These are phyloP conservation scores for Isoperla grammatica DNA, from an alignment of 2,888 invertebrate species.

Conservation along the genomic window DNA sequence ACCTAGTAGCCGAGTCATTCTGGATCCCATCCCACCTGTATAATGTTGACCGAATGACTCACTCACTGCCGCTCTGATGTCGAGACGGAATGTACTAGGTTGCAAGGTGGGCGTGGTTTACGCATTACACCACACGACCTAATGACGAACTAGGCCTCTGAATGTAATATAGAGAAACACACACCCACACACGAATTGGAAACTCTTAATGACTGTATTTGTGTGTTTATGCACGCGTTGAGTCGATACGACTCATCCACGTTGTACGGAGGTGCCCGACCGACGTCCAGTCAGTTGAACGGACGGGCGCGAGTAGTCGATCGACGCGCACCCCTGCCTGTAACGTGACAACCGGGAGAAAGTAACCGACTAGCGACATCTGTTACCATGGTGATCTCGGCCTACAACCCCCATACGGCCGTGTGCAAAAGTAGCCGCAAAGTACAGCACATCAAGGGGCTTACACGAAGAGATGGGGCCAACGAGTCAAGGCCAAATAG, in stretches of 20 bases:
- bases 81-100: too few relatives aligned
- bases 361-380: too few relatives aligned
- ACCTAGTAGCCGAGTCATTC: too few relatives aligned
- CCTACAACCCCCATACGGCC: conserved; percentile 1
- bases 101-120: too few relatives aligned
- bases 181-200: too few relatives aligned
- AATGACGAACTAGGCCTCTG: too few relatives aligned
- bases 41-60: too few relatives aligned
- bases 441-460: not conserved
- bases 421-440: not conserved
- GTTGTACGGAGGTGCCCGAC: too few relatives aligned
- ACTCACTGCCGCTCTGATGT: too few relatives aligned
- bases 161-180: too few relatives aligned
- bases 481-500: not conserved
- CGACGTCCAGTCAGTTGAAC: not conserved
- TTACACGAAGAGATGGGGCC: not conserved
- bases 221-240: not conserved
- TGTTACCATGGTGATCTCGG: conserved; percentile 8
- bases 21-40: too few relatives aligned
- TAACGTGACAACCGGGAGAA: not conserved
- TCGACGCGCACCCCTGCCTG: not conserved
- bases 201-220: not conserved
- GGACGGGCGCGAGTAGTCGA: not conserved
- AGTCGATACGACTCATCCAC: conserved; percentile 1
- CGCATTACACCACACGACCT: too few relatives aligned